Conservation (phyloP, 2,797 vertebrate species). For the Valencia hispanica region DNA sequence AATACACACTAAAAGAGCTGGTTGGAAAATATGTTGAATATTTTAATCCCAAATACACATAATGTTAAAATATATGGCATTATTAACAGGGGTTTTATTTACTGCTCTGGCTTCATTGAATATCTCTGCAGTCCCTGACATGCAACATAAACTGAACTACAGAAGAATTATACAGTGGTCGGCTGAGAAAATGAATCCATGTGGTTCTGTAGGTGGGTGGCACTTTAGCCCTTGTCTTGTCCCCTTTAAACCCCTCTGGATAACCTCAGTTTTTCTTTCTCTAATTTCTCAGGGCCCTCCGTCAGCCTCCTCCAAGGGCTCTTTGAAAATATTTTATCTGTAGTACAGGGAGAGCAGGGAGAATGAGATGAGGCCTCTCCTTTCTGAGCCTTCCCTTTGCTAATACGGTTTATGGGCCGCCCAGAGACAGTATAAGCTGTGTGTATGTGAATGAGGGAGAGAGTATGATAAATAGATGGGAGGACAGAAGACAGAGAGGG, state of each 20-base stretch:
- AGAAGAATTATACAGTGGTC: constrained; percentile 26
- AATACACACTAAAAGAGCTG: not conserved
- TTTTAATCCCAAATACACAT: not conserved
- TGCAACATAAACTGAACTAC: constrained; percentile 12
- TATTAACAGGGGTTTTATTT: constrained; percentile 6
- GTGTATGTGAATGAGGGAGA: constrained; percentile 71
- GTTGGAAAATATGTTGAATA: not conserved
- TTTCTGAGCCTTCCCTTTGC: constrained; percentile 69
- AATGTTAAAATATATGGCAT: not conserved
- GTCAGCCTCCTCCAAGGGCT: constrained; percentile 42
- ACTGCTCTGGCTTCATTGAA: constrained; percentile 1
- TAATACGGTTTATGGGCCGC: constrained; percentile 76
- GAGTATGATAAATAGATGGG: constrained; percentile 44
- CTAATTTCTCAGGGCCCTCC: constrained; percentile 44
- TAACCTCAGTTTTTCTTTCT: constrained; percentile 65
- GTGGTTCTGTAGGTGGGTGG: constrained; percentile 22
- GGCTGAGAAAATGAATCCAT: not conserved
- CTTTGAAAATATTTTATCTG: constrained; percentile 79
- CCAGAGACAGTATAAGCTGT: constrained; percentile 78
- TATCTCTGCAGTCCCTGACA: not conserved
- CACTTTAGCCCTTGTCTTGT: constrained; percentile 45
- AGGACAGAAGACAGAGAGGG: constrained; percentile 6
- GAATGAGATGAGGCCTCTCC: constrained; percentile 71
- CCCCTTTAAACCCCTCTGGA: constrained; percentile 37
- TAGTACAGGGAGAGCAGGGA: constrained; percentile 50